These are phyloP conservation scores for Seira ritae DNA, from an alignment of 2,888 invertebrate genomes.

Conservation along the genomic window DNA sequence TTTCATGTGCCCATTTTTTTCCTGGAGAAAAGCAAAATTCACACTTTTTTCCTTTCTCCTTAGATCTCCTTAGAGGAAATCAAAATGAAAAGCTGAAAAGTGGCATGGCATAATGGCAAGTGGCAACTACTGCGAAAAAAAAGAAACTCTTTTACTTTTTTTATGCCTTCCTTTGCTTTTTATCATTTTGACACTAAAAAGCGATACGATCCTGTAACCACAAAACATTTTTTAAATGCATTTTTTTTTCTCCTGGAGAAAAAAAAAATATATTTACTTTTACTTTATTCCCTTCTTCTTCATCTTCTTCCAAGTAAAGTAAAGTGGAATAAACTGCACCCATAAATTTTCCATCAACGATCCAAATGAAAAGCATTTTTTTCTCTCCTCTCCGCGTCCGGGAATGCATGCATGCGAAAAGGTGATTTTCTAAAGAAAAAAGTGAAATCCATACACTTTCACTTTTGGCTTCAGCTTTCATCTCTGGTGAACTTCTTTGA, in stretches of 20 bases:
- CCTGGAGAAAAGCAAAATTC: too few species aligned
- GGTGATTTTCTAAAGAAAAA: too few species aligned
- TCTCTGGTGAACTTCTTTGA: too few species aligned
- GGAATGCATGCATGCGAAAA: too few species aligned
- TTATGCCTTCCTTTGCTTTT: too few species aligned
- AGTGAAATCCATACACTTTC: too few species aligned
- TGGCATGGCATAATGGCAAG: constrained; percentile 18
- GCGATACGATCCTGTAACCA: background rate
- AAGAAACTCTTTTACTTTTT: background rate
- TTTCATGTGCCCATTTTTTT: too few species aligned
- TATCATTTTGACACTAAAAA: constrained; percentile 9
- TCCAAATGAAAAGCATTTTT: background rate
- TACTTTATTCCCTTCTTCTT: background rate
- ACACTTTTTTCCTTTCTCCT: too few species aligned
- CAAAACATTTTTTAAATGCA: background rate
- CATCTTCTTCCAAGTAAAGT: too few species aligned
- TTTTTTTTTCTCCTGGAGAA: background rate
- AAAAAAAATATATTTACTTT: background rate
- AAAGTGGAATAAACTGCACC: constrained; percentile 33
- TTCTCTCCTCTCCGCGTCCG: too few species aligned
- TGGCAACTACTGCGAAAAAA: background rate
- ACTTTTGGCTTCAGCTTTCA: too few species aligned
- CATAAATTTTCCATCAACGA: constrained; percentile 38
- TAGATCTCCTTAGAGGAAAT: too few species aligned
- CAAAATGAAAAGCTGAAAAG: constrained; percentile 15